These are phyloP conservation scores for Platichthys stellatus DNA, from an alignment of 2,113 vertebrate species.

Conservation along the genomic window DNA sequence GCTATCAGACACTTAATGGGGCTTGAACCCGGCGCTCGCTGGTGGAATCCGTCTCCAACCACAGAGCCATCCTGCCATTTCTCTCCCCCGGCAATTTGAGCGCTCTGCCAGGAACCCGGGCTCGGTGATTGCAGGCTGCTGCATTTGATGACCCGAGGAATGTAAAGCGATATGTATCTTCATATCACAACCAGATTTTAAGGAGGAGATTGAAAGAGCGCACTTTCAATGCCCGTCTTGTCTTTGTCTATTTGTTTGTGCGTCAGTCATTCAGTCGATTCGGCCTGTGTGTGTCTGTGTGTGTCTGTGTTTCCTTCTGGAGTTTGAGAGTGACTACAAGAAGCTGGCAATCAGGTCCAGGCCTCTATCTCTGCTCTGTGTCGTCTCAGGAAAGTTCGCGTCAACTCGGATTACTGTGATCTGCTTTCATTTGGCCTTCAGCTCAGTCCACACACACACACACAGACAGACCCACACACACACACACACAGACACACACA, in stretches of 20 bases:
- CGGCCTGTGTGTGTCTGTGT: neutral
- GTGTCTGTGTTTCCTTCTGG: constrained; percentile 28
- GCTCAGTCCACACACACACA: constrained; percentile 8
- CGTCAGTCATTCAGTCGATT: constrained; percentile 50
- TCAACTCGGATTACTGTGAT: constrained; percentile 70
- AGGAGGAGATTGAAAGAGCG: neutral
- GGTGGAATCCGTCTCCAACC: neutral
- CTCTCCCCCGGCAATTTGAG: neutral
- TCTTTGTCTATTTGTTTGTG: constrained; percentile 55
- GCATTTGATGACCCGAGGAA: neutral
- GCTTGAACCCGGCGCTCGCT: neutral
- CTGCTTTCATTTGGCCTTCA: constrained; percentile 63
- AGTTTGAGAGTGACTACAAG: constrained; percentile 60
- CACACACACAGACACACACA: neutral
- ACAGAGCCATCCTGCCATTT: neutral
- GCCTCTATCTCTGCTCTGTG: constrained; percentile 48
- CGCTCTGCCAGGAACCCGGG: neutral
- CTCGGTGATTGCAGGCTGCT: neutral
- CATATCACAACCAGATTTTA: neutral
- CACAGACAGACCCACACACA: neutral
- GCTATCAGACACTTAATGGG: neutral
- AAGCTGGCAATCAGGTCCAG: constrained; percentile 61
- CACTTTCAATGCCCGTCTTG: constrained; percentile 9
- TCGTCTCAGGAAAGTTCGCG: constrained; percentile 34
- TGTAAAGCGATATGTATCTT: neutral